Base-by-base conservation (phyloP, 92 coral and sea anemone genomes). In the Montipora capitata region DNA sequence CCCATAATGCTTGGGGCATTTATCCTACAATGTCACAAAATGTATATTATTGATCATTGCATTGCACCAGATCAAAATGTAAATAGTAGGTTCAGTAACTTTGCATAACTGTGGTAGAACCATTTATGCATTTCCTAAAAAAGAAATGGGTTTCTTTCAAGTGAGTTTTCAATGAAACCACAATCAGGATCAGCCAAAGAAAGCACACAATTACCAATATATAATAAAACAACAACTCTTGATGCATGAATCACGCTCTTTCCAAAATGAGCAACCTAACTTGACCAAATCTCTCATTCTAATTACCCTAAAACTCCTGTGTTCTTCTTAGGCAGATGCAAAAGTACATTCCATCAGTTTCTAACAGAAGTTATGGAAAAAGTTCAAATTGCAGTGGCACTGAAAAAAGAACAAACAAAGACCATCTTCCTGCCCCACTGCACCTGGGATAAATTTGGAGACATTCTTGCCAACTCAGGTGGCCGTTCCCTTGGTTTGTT, bases 381-480 rank as follows among this genome's bases (percentile, higher is more conserved):
- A 1, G 85, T 88, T 3, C 15, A 69, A 52, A 45, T 75, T 58
- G 38, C n/a, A 15, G 52, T 72, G 6, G 85, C 77, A 11, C 6
- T 17, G 3, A 44, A 74, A 16, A 38, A 52, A 1, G 27, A 15
- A 40, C 14, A 64, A 20, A n/a, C 65, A 49, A 81, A 44, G 41
- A 64, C 87, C 58, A 65, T 85, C 52, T 15, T 85, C 3, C 65
- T 93, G 7, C 93, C 88, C 3, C 91, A 81, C 41, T 91, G 94
- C 76, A 94, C 94, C 4, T 91, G 94, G 94, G 96, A 91, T 15
- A 88, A 80, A 44, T 84, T 94, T 62, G 94, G 94, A 5, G 94
- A 94, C 14, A 71, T 86, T 43, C 51, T 94, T 2, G 96, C 94
- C 0, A 66, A 79, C n/a, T 82, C 82, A 14, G 96, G 89, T n/a